Conservation (phyloP, 2,797 vertebrate species). For the Eulemur coronatus region DNA sequence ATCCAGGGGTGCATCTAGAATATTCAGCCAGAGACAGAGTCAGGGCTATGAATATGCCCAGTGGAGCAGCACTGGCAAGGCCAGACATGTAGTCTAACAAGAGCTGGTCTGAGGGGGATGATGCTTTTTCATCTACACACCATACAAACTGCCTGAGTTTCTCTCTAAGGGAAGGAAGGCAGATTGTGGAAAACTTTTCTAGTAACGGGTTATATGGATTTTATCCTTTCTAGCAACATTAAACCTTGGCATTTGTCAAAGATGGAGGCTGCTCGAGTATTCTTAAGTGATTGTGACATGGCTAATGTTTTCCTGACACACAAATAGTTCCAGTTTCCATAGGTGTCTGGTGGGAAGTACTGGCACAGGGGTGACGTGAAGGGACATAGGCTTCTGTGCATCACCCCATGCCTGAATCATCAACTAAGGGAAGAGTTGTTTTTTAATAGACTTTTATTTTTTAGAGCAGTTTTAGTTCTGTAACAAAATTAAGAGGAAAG, state of each 20-base stretch:
- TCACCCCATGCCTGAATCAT: neutral
- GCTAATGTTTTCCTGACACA: neutral
- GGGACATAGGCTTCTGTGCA: neutral
- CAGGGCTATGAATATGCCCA: neutral
- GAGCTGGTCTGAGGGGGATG: neutral
- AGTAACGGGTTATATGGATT: neutral
- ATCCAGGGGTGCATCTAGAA: neutral
- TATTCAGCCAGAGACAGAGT: neutral
- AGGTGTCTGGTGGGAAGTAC: neutral
- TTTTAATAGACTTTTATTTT: neutral
- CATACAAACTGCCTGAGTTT: neutral
- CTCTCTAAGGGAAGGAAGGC: neutral
- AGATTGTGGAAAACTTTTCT: neutral
- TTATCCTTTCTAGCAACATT: neutral
- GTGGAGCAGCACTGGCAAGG: fast-evolving
- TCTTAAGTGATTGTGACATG: neutral
- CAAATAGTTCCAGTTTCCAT: neutral
- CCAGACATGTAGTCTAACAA: neutral
- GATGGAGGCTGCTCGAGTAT: neutral
- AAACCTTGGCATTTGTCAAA: neutral
- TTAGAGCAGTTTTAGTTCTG: neutral
- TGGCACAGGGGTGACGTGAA: neutral
- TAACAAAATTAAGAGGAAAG: neutral
- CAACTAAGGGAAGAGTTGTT: neutral
- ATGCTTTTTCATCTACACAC: neutral